phyloP scores from a whole-genome alignment of 1,140 invertebrate genomes.

The Drosophila athabasca region DNA sequence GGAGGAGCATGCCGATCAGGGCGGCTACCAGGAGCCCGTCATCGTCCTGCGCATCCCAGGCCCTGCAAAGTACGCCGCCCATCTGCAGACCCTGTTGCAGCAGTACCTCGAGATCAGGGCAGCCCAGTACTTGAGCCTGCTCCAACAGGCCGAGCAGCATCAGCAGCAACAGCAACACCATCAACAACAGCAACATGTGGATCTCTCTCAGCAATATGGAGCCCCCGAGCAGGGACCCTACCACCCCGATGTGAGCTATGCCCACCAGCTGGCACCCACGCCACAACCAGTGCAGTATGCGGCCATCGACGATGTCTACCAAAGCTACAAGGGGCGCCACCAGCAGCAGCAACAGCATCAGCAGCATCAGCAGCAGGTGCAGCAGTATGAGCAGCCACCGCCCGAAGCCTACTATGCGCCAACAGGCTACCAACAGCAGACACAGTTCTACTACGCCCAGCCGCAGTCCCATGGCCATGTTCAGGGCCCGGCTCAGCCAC shows the following conservation, averaged over 20 bases:
- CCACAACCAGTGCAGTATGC: constrained; percentile 65
- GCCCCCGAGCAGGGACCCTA: constrained; percentile 45
- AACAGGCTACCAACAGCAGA: constrained; percentile 39
- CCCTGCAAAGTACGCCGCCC: constrained; percentile 79
- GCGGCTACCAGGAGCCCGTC: constrained; percentile 73
- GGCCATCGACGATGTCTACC: constrained; percentile 76
- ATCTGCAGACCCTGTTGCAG: constrained; percentile 78
- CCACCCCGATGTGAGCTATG: constrained; percentile 63
- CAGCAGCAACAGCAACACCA: constrained; percentile 54
- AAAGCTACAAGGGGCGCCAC: constrained; percentile 72
- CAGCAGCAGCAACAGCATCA: constrained; percentile 48
- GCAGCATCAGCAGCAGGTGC: constrained; percentile 33
- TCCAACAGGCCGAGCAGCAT: constrained; percentile 72
- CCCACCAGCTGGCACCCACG: constrained; percentile 62
- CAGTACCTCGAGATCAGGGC: constrained; percentile 83
- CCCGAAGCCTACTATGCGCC: constrained; percentile 53
- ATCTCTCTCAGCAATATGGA: constrained; percentile 37
- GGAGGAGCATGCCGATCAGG: background rate
- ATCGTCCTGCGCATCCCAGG: constrained; percentile 81
- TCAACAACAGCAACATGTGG: constrained; percentile 25
- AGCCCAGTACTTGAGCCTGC: constrained; percentile 73
- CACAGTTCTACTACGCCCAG: constrained; percentile 67
- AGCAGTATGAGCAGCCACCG: constrained; percentile 48
- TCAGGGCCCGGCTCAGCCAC: constrained; percentile 49
- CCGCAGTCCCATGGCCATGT: constrained; percentile 55